These are phyloP conservation scores for Emys orbicularis DNA, from an alignment of 2,797 vertebrate genomes.

Conservation along the genomic window DNA sequence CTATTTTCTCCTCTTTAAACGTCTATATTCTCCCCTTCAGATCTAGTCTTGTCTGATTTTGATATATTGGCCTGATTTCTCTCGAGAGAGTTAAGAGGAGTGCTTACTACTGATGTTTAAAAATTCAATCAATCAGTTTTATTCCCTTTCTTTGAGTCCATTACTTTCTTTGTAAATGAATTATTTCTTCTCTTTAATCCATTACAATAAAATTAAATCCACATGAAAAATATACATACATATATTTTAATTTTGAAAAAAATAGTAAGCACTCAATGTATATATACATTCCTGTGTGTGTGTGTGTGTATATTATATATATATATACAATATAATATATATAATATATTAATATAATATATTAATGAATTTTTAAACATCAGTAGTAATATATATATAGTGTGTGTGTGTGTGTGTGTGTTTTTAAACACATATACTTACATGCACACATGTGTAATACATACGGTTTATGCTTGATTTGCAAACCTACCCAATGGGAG, in stretches of 20 bases:
- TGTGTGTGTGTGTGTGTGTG: not conserved
- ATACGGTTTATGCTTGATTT: not conserved
- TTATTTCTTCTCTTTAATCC: conserved; percentile 21
- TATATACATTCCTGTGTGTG: not conserved
- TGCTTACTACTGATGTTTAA: conserved; percentile 60
- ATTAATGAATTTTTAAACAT: too few relatives aligned
- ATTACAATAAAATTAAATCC: not conserved
- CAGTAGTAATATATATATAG: not conserved
- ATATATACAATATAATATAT: too few relatives aligned
- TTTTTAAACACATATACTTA: not conserved
- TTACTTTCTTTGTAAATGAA: conserved; percentile 38
- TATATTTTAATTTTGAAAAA: not conserved
- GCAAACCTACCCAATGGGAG: not conserved
- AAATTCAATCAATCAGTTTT: conserved; percentile 32
- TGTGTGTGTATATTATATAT: fast-evolving
- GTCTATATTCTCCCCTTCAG: conserved; percentile 63
- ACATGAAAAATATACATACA: not conserved
- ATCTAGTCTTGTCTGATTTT: conserved; percentile 68
- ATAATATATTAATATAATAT: too few relatives aligned
- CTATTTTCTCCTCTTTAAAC: conserved; percentile 63
- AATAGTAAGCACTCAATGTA: not conserved
- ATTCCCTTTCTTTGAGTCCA: conserved; percentile 6
- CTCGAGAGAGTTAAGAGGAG: conserved; percentile 55
- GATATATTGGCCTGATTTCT: conserved; percentile 71
- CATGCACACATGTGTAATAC: not conserved